Evolutionary conservation across 2,888 invertebrate genomes (phyloP).

Genomic region (Ophion costatus): DNA sequence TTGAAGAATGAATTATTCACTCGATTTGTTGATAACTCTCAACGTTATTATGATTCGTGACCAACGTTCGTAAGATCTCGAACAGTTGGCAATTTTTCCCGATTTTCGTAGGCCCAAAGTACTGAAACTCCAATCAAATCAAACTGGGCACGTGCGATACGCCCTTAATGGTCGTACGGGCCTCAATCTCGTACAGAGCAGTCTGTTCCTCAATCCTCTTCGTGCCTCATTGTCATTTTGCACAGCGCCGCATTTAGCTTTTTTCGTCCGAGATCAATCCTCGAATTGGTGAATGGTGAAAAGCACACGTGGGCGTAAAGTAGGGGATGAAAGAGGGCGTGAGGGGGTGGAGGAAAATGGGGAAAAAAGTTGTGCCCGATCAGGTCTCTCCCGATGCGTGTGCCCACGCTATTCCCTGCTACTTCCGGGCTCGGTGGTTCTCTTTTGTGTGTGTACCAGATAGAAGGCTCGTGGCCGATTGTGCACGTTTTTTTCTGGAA

Average conservation of each 20-base stretch:
- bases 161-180: neutral
- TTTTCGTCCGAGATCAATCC: conserved; percentile 12
- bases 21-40: neutral
- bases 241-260: conserved; percentile 13
- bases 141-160: neutral
- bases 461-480: conserved; percentile 5
- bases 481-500: neutral
- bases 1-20: too few relatives aligned
- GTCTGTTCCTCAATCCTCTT: neutral
- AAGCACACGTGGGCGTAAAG: conserved; percentile 21
- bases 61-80: neutral
- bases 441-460: conserved; percentile 5
- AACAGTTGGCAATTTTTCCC: neutral
- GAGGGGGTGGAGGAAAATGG: too few relatives aligned
- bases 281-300: neutral
- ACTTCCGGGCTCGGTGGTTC: neutral
- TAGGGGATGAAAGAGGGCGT: conserved; percentile 6
- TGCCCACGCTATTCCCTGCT: conserved; percentile 27
- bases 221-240: conserved; percentile 16
- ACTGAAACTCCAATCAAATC: neutral
- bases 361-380: conserved; percentile 25
- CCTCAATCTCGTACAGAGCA: conserved; percentile 32
- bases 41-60: neutral
- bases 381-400: conserved; percentile 27
- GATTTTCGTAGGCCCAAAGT: neutral